A percentile compares a stretch with the other conserved stretches of the same genome.
phyloP scores from a whole-genome alignment of 2,888 invertebrate genomes.

The Proisotoma minuta region DNA sequence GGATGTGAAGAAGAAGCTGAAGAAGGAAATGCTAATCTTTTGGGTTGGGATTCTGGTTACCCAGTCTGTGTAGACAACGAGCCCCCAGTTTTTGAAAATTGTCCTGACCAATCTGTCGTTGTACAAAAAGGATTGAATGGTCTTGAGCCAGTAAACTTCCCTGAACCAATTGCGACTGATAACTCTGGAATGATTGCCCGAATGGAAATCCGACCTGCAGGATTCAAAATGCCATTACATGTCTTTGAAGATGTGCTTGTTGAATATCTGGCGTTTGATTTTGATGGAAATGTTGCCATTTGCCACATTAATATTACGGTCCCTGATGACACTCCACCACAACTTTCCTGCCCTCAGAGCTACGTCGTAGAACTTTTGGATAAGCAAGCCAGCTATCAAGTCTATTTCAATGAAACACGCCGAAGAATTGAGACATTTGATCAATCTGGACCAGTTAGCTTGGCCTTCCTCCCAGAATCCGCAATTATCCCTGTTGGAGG shows the following conservation, averaged over 20 bases:
- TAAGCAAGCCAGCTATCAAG: slow-evolving; percentile 80
- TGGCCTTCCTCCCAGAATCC: slow-evolving; percentile 77
- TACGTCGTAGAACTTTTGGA: slow-evolving; percentile 88
- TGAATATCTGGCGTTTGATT: slow-evolving; percentile 93
- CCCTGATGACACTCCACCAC: slow-evolving; percentile 85
- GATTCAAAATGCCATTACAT: slow-evolving; percentile 80
- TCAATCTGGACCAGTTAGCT: slow-evolving; percentile 77
- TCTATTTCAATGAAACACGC: slow-evolving; percentile 85
- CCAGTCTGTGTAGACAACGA: slow-evolving; percentile 94
- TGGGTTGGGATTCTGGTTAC: slow-evolving; percentile 88
- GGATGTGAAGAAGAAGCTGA: slow-evolving; percentile 79
- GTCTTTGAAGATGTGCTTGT: slow-evolving; percentile 88
- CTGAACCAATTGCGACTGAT: slow-evolving; percentile 88
- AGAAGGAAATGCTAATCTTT: slow-evolving; percentile 63
- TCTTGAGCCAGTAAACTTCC: slow-evolving; percentile 83
- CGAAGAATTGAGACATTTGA: slow-evolving; percentile 79
- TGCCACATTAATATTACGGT: slow-evolving; percentile 88
- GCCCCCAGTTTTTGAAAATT: slow-evolving; percentile 93
- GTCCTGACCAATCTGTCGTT: slow-evolving; percentile 85
- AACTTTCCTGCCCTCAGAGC: slow-evolving; percentile 84
- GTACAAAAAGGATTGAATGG: slow-evolving; percentile 84
- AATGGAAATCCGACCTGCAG: slow-evolving; percentile 84
- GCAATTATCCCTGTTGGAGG: slow-evolving; percentile 71
- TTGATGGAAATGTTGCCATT: slow-evolving; percentile 94
- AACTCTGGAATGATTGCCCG: slow-evolving; percentile 92